phyloP scores from a whole-genome alignment of 1,140 invertebrate species.

The Drosophila littoralis region DNA sequence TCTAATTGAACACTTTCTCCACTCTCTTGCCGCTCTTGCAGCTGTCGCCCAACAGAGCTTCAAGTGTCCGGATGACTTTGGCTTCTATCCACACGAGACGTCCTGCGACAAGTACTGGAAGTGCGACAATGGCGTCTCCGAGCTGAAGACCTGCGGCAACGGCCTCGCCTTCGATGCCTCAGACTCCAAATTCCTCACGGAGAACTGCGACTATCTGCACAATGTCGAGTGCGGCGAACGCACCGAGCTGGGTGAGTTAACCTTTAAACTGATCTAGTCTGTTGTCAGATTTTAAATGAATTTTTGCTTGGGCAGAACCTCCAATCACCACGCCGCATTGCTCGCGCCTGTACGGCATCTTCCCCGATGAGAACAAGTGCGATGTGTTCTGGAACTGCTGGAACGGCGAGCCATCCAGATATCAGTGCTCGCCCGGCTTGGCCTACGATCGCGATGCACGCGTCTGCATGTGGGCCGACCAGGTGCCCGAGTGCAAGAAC shows the following conservation, averaged over 20 bases:
- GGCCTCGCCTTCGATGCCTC: conserved; percentile 95
- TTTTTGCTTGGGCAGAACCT: conserved; percentile 87
- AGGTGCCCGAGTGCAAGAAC: conserved; percentile 95
- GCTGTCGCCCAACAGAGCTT: conserved; percentile 91
- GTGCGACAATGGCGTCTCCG: conserved; percentile 94
- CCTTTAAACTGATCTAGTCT: too few relatives aligned
- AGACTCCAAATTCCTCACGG: conserved; percentile 94
- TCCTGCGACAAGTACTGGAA: conserved; percentile 98
- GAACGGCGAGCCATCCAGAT: conserved; percentile 96
- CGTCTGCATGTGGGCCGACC: conserved; percentile 97
- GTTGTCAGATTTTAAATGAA: background rate
- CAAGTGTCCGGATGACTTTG: conserved; percentile 97
- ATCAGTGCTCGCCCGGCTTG: conserved; percentile 96
- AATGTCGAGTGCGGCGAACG: conserved; percentile 97
- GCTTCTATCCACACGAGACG: conserved; percentile 95
- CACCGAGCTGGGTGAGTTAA: conserved; percentile 89
- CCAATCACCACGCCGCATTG: conserved; percentile 94
- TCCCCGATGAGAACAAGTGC: conserved; percentile 94
- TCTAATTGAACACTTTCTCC: conserved; percentile 17
- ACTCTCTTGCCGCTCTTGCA: conserved; percentile 77
- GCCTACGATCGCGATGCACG: conserved; percentile 96
- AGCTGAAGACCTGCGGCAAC: conserved; percentile 96
- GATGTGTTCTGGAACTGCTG: conserved; percentile 98
- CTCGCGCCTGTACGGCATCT: conserved; percentile 95
- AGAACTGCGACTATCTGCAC: conserved; percentile 97